Evolutionary conservation across 2,888 invertebrate genomes (phyloP).

Genomic region (Drosophila anomelani): DNA sequence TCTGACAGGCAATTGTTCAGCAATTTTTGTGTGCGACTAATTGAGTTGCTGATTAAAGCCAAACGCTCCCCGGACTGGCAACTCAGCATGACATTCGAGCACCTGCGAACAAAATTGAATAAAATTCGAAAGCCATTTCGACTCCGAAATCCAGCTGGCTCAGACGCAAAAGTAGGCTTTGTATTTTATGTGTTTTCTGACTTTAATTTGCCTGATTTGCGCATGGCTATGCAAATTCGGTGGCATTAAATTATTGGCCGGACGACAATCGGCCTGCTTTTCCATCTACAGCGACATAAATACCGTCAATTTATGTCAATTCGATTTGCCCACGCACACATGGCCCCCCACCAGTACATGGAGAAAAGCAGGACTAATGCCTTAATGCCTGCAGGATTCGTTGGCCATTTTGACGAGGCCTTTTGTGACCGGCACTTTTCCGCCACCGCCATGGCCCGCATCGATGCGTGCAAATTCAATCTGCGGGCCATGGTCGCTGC

Average conservation of each 20-base stretch:
- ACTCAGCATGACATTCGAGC: conserved; percentile 61
- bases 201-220: conserved; percentile 27
- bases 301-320: conserved; percentile 68
- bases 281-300: conserved; percentile 44
- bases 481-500: conserved; percentile 55
- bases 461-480: conserved; percentile 78
- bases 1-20: conserved; percentile 5
- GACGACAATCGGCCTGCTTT: conserved; percentile 42
- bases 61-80: conserved; percentile 12
- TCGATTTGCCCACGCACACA: conserved; percentile 54
- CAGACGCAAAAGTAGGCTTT: conserved; percentile 11
- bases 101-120: conserved; percentile 38
- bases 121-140: not conserved
- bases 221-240: conserved; percentile 32
- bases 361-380: conserved; percentile 18
- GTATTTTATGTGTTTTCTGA: conserved; percentile 15
- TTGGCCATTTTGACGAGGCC: conserved; percentile 57
- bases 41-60: conserved; percentile 66
- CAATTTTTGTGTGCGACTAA: conserved; percentile 57
- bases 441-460: conserved; percentile 33
- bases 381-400: conserved; percentile 54
- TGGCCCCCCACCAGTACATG: conserved; percentile 23
- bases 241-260: conserved; percentile 36
- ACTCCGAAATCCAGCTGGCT: conserved; percentile 4
- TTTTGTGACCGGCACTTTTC: conserved; percentile 31